A percentile compares a stretch with the other conserved stretches of the same genome.
These are phyloP conservation scores for Coregonus sp. DNA, from an alignment of 2,797 vertebrate species.

Conservation along the genomic window DNA sequence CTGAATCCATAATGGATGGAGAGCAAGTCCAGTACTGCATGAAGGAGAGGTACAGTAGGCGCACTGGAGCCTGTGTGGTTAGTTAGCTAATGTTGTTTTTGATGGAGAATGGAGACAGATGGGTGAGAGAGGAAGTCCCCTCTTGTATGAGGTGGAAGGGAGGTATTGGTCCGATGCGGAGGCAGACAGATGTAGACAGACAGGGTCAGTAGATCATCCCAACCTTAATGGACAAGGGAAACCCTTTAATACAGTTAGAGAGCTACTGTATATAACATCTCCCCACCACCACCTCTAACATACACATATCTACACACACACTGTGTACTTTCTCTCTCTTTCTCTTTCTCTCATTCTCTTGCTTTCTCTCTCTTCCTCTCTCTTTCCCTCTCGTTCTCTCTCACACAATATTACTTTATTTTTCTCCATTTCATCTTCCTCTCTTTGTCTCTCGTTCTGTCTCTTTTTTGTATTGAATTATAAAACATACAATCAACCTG, in stretches of 20 bases:
- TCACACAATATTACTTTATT: background rate
- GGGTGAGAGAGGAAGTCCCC: background rate
- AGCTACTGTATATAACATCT: slow-evolving; percentile 39
- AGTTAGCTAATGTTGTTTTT: background rate
- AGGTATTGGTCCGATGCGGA: background rate
- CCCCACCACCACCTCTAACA: slow-evolving; percentile 4
- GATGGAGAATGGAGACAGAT: background rate
- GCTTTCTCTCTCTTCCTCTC: background rate
- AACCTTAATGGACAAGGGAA: slow-evolving; percentile 54
- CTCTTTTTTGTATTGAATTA: background rate
- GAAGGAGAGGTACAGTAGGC: background rate
- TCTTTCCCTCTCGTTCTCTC: background rate
- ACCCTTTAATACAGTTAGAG: slow-evolving; percentile 50
- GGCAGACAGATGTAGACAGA: slow-evolving; percentile 29
- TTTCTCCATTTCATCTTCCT: background rate
- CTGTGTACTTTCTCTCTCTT: background rate
- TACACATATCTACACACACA: background rate
- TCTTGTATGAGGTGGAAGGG: background rate
- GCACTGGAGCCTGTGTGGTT: background rate
- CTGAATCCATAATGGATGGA: background rate
- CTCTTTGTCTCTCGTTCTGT: background rate
- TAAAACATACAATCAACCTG: too few species aligned
- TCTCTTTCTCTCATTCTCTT: background rate
- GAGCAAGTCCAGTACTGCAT: background rate
- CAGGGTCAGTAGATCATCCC: slow-evolving; percentile 55